A percentile compares a stretch with the other conserved stretches of the same genome.
Conservation (phyloP, 1,140 invertebrate species). For the Ceratina calcarata region DNA sequence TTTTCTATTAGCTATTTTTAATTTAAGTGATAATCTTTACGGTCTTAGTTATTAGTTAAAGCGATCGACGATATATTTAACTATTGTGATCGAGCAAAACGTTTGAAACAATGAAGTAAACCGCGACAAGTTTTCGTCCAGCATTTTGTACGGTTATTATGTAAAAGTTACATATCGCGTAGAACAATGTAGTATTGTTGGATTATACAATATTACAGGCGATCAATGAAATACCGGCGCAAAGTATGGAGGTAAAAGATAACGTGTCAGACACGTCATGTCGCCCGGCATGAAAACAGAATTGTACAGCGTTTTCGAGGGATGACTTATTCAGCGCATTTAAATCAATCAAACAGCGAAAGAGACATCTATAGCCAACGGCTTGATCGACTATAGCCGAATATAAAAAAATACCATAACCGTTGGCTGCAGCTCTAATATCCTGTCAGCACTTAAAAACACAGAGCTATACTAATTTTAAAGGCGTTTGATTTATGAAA, state of each 20-base stretch:
- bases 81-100: too few species aligned
- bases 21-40: too few species aligned
- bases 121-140: not conserved
- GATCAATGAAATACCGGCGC: conserved; percentile 18
- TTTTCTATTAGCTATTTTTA: too few species aligned
- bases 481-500: too few species aligned
- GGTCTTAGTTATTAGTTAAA: too few species aligned
- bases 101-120: not conserved
- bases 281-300: not conserved
- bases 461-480: not conserved
- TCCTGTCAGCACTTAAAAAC: not conserved
- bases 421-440: too few species aligned
- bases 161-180: not conserved
- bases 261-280: conserved; percentile 21
- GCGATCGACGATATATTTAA: too few species aligned
- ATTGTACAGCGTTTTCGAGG: not conserved
- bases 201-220: not conserved
- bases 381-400: not conserved
- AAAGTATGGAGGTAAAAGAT: not conserved
- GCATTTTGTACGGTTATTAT: not conserved
- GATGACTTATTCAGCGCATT: not conserved
- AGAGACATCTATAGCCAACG: not conserved
- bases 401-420: not conserved
- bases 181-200: not conserved
- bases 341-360: not conserved